phyloP scores from a whole-genome alignment of 2,113 vertebrate genomes.

The Nyctereutes procyonoides region DNA sequence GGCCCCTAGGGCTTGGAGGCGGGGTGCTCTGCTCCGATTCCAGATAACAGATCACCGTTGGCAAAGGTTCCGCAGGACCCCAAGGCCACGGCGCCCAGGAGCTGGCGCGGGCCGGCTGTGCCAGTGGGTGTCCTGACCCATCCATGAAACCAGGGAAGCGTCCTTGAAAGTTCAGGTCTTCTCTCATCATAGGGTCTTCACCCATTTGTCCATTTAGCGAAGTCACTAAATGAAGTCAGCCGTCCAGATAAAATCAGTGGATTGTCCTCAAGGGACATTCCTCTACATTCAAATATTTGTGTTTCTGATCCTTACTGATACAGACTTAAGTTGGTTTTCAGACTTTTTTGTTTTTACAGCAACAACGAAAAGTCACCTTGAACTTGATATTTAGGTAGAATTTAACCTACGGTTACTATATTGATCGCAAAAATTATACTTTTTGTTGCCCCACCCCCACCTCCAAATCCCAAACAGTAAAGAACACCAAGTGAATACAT shows the following conservation, averaged over 20 bases:
- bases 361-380: conserved; percentile 4
- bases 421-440: conserved; percentile 15
- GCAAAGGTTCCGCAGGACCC: neutral
- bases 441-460: neutral
- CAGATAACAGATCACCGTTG: neutral
- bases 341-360: conserved; percentile 42
- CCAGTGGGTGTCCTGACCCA: neutral
- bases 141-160: neutral
- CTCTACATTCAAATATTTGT: conserved; percentile 6
- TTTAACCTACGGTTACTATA: neutral
- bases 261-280: neutral
- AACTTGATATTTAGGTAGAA: conserved; percentile 6
- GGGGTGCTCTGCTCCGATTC: neutral
- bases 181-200: neutral
- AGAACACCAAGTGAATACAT: neutral
- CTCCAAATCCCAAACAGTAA: neutral
- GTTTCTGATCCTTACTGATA: conserved; percentile 27
- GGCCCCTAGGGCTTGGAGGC: neutral
- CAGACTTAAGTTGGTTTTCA: conserved; percentile 4
- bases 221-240: neutral
- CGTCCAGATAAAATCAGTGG: neutral
- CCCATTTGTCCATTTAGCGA: neutral
- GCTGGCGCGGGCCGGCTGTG: fast-evolving
- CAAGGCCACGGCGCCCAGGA: no score
- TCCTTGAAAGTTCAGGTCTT: neutral